Evolutionary conservation across 1,140 invertebrate species (phyloP).

Genomic region (Bombus ignitus): DNA sequence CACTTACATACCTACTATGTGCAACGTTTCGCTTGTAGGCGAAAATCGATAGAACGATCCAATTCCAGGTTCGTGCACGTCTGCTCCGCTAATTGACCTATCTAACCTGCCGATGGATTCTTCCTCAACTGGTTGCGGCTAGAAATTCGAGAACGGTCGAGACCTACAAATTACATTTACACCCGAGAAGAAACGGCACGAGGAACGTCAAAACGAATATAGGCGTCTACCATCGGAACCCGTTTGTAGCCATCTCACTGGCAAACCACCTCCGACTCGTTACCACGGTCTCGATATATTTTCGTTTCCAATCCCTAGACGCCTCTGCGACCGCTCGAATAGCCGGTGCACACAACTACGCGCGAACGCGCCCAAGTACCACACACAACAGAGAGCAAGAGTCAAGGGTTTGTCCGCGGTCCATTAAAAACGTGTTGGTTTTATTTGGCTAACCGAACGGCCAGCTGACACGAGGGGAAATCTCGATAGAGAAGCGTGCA

Average conservation of each 20-base stretch:
- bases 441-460: conserved; percentile 64
- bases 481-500: conserved; percentile 48
- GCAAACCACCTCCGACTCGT: conserved; percentile 33
- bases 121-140: neutral
- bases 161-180: neutral
- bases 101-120: neutral
- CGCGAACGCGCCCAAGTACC: conserved; percentile 29
- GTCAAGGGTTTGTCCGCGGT: conserved; percentile 71
- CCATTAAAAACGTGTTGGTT: conserved; percentile 74
- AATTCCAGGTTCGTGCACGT: neutral
- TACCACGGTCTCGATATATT: conserved; percentile 54
- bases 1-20: neutral
- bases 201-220: neutral
- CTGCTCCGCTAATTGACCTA: neutral
- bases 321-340: conserved; percentile 43
- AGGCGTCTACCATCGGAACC: neutral
- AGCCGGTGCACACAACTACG: neutral
- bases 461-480: conserved; percentile 51
- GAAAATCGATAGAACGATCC: neutral
- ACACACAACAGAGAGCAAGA: conserved; percentile 16
- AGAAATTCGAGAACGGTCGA: neutral
- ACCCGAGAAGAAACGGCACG: neutral
- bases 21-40: neutral
- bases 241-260: neutral
- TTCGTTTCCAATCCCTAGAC: conserved; percentile 52